Base-by-base conservation (phyloP, 2,888 invertebrate species). In the Tetanocera ferruginea region DNA sequence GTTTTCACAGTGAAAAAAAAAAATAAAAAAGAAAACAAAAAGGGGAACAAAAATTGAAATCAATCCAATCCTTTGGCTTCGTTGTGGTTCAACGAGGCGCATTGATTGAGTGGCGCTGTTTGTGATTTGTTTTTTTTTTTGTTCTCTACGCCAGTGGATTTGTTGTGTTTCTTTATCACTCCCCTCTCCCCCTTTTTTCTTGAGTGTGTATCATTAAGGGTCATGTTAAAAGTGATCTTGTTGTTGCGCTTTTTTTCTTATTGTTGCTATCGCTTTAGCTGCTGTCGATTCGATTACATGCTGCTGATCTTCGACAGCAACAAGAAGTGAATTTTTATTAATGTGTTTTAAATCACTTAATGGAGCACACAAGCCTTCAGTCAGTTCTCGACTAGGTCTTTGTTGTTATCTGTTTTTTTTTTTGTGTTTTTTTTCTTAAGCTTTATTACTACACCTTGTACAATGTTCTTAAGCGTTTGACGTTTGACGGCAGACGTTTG, bases 71-170 rank as follows among this genome's bases (percentile, higher is more conserved):
- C 17, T 67, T 37, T 8, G 43, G 14, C 37, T 37, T 67, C 67
- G 67, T 19, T 37, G 37, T n/a, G 67, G 67, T 66, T 34, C 67
- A 37, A 19, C 64, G 31, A 23, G 43, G 19, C 37, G n/a, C 43
- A 43, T 67, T 67, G 67, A 67, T 67, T 67, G 67, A 67, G 67
- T 67, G 67, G 67, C 67, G 67, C 67, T 67, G 67, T 37, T 67
- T 67, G 23, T 34, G 34, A 5, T 67, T 72, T 25, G 25, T 62
- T 62, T 28, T 31, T 34, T 31, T 64, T 34, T n/a, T n/a, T 34
- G 25, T n/a, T n/a, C n/a, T 3, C 28, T 28, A 5, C 28, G 31
- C 4, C n/a, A n/a, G 17, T 31, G 60, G 25, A 28, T 19, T 25
- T 62, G 14, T 31, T 62, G 5, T 62, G 28, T 23, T 9, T 25